Evolutionary conservation across 2,888 invertebrate genomes (phyloP).

Genomic region (Cacoxenus indagator): DNA sequence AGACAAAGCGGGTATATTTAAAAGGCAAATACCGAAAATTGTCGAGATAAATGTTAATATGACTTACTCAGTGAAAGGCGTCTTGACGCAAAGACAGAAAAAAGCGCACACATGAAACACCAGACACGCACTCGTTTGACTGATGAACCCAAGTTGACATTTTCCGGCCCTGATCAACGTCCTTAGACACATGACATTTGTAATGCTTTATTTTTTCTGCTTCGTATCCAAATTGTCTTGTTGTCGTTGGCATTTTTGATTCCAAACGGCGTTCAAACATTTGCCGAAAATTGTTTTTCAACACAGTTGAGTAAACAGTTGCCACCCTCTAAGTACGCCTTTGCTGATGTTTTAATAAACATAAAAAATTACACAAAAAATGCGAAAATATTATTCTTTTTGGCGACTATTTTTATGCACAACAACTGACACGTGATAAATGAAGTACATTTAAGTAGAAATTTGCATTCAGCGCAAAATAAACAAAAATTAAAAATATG

Average conservation of each 20-base stretch:
- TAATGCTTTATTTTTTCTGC: constrained; percentile 38
- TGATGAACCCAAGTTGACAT: constrained; percentile 68
- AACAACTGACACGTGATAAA: neutral
- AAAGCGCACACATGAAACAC: constrained; percentile 13
- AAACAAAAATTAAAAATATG: too few relatives aligned
- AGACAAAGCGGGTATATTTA: neutral
- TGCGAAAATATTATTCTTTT: neutral
- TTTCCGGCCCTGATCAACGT: constrained; percentile 22
- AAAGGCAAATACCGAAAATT: neutral
- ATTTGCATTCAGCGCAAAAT: too few relatives aligned
- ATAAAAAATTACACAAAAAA: neutral
- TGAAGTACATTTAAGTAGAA: neutral
- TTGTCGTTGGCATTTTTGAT: neutral
- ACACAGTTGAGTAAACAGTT: constrained; percentile 68
- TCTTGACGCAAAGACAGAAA: neutral
- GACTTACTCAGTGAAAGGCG: constrained; percentile 36
- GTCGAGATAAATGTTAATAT: neutral
- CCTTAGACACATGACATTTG: constrained; percentile 61
- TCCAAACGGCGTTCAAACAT: constrained; percentile 44
- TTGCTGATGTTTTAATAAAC: neutral
- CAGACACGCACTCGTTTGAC: constrained; percentile 65
- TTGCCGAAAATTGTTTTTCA: constrained; percentile 67
- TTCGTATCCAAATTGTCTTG: neutral
- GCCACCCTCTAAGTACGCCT: constrained; percentile 18
- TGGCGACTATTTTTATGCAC: neutral